phyloP scores from a whole-genome alignment of 2,113 vertebrate species.

The Nannospalax galili region DNA sequence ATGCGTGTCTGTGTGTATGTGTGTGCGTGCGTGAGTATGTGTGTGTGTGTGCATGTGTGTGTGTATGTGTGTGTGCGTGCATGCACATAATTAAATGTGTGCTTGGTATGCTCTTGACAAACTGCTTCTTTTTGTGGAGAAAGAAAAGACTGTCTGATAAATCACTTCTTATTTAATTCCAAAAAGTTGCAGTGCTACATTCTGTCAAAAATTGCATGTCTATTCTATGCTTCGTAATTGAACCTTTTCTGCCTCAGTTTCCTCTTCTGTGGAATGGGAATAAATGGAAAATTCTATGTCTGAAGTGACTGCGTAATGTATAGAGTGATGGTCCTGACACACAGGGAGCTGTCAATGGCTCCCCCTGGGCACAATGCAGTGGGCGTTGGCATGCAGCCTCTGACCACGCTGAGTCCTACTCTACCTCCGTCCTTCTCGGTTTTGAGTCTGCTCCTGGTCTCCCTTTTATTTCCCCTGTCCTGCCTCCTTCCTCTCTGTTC shows the following conservation, averaged over 20 bases:
- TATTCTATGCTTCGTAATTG: neutral
- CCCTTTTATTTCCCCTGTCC: neutral
- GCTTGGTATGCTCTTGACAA: neutral
- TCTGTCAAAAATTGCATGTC: neutral
- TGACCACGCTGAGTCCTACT: no score
- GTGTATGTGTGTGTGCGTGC: no score
- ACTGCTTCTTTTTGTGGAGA: no score
- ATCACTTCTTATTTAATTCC: neutral
- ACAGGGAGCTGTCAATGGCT: rapidly evolving
- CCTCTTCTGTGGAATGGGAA: neutral
- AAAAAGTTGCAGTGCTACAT: neutral
- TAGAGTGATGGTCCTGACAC: rapidly evolving
- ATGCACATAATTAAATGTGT: neutral
- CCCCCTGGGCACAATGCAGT: no score
- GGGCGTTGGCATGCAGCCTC: no score
- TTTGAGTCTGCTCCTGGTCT: rapidly evolving
- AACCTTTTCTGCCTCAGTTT: neutral
- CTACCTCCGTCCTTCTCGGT: neutral
- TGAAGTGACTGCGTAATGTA: no score
- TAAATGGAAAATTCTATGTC: neutral
- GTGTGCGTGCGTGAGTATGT: no score
- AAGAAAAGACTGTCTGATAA: neutral
- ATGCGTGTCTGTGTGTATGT: neutral
- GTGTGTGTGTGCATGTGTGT: neutral
- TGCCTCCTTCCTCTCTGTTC: no score